Conservation (phyloP, 2,113 vertebrate genomes). For the Athene cunicularia region DNA sequence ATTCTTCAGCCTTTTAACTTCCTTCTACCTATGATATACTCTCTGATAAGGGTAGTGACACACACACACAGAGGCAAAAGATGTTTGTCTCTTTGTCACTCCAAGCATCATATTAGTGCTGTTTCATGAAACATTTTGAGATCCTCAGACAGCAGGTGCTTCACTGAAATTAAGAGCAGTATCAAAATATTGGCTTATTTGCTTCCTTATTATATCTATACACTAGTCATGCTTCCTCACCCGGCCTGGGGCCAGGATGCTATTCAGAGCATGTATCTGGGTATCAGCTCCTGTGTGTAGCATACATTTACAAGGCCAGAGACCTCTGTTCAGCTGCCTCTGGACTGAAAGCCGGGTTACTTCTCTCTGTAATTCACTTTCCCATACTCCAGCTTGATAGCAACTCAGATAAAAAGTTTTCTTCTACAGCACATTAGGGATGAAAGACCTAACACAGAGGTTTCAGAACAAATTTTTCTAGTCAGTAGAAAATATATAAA, state of each 20-base stretch:
- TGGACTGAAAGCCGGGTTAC: not conserved
- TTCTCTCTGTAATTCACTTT: not conserved
- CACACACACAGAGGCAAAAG: not conserved
- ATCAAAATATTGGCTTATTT: not conserved
- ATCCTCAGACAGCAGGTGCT: not conserved
- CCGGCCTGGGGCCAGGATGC: not conserved
- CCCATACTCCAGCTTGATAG: not conserved
- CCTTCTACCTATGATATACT: not conserved
- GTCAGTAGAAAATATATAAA: not conserved
- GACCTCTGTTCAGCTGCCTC: not conserved
- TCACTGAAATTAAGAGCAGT: not conserved
- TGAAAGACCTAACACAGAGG: not conserved
- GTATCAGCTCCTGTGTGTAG: not conserved
- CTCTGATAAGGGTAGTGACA: not conserved
- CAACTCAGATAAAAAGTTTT: not conserved
- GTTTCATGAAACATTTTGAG: not conserved
- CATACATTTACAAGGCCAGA: not conserved
- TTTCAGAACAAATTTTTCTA: not conserved
- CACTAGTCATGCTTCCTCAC: not conserved
- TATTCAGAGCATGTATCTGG: accelerated
- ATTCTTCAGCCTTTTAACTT: not conserved
- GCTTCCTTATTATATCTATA: not conserved
- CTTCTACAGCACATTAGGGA: not conserved
- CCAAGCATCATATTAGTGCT: not conserved
- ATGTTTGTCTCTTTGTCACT: not conserved